Evolutionary conservation across 1,140 invertebrate species (phyloP), one percentile per base, ranked within the genome.

Genomic region (Triops longicaudatus): DNA sequence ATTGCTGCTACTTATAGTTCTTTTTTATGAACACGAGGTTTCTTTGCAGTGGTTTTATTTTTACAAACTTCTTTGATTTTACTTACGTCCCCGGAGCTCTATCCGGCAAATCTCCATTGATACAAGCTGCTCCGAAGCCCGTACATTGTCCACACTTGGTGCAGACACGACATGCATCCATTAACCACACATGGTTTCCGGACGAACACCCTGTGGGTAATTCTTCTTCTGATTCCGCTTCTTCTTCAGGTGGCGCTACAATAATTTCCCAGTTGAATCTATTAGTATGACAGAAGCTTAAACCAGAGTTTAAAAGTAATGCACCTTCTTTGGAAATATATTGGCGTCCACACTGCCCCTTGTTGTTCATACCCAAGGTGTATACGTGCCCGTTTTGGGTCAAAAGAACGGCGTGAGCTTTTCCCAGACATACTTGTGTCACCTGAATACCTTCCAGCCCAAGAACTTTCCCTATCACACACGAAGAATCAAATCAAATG

Each of bases 301-400:
- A 37, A 37, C 7, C 31, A 4, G 14, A n/a, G 4, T 42, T n/a
- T n/a, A n/a, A n/a, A n/a, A n/a, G n/a, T n/a, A n/a, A n/a, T n/a
- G n/a, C n/a, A 73, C 37, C 73, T 31, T 73, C 73, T 31, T 42
- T 73, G 14, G 37, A 73, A 26, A 73, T 73, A 28, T 50, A 17
- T 81, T 95, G 93, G 81, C 97, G 85, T 41, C 97, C 97, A 87
- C 97, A 99, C 82, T 99, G 97, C 11, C 96, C 96, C 83, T 97
- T 96, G 83, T 98, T 98, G 84, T 99, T 99, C 76, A 98, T 93
- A 0, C 97, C 97, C 86, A 98, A 98, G 0, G 96, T 97, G 83
- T 92, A 98, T 1, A 98, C 88, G 80, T 93, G 90, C 0, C 97
- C 97, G 83, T 95, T 93, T 80, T 89, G 91, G 27, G 91, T 96